Percentiles rank a stretch among this genome's conserved stretches.
These are phyloP conservation scores for Pheosia tremula DNA, from an alignment of 2,888 invertebrate species.

Conservation along the genomic window DNA sequence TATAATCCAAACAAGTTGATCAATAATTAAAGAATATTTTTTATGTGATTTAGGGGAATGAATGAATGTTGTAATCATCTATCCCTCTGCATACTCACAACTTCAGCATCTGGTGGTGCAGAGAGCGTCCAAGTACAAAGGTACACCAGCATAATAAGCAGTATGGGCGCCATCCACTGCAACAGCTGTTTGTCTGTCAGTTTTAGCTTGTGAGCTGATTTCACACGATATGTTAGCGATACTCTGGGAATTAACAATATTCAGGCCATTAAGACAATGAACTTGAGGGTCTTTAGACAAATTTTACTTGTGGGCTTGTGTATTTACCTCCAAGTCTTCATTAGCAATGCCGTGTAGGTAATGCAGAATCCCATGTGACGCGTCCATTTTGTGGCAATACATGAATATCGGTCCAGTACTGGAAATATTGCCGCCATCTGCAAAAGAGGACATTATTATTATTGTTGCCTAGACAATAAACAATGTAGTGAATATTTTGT, in stretches of 20 bases:
- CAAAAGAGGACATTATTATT: slow-evolving; percentile 32
- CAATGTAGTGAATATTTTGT: too few species aligned
- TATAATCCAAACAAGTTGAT: too few species aligned
- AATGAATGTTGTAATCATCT: not conserved
- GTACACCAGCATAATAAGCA: slow-evolving; percentile 95
- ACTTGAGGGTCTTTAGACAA: too few species aligned
- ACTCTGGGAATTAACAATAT: slow-evolving; percentile 85
- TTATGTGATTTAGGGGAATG: too few species aligned
- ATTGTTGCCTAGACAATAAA: too few species aligned
- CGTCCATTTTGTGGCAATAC: slow-evolving; percentile 96
- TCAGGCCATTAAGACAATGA: not conserved
- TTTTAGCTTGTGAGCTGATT: slow-evolving; percentile 96
- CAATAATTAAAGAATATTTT: not conserved
- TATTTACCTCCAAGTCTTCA: slow-evolving; percentile 96
- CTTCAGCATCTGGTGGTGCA: slow-evolving; percentile 92
- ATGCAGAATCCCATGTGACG: slow-evolving; percentile 96
- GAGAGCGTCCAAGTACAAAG: slow-evolving; percentile 96
- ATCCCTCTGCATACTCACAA: slow-evolving; percentile 70
- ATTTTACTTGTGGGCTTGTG: too few species aligned
- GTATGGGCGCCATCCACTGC: slow-evolving; percentile 96
- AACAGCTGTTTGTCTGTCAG: slow-evolving; percentile 96
- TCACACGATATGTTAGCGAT: slow-evolving; percentile 95
- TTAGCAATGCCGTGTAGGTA: slow-evolving; percentile 95
- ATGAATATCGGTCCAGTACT: slow-evolving; percentile 92
- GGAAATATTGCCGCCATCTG: slow-evolving; percentile 97